Percentiles rank a stretch among this genome's conserved stretches.
Evolutionary conservation across 2,113 vertebrate genomes (phyloP).

Genomic region (Blennius ocellaris): DNA sequence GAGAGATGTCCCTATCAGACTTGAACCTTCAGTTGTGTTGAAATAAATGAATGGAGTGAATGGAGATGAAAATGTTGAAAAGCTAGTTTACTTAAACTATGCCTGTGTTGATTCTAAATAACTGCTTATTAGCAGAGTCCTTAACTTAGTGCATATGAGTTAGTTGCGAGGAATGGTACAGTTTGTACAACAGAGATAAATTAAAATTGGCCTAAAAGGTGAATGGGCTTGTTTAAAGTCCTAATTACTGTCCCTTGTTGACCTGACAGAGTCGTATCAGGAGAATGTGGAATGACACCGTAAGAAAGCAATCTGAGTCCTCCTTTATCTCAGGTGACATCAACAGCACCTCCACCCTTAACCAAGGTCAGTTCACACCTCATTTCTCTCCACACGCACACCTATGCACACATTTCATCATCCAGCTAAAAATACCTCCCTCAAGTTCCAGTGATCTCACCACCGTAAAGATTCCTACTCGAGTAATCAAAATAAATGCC

Average conservation of each 20-base stretch:
- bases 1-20: slow-evolving; percentile 13
- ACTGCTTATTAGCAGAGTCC: neutral
- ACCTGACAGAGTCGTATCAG: slow-evolving; percentile 97
- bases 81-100: slow-evolving; percentile 18
- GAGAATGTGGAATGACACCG: slow-evolving; percentile 99
- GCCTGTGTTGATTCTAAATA: slow-evolving; percentile 6
- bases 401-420: slow-evolving; percentile 74
- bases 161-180: slow-evolving; percentile 12
- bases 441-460: slow-evolving; percentile 46
- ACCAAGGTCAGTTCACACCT: slow-evolving; percentile 98
- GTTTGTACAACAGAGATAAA: slow-evolving; percentile 17
- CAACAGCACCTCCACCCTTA: slow-evolving; percentile 99
- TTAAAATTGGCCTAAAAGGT: slow-evolving; percentile 59
- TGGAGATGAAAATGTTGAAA: slow-evolving; percentile 25
- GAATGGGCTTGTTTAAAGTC: slow-evolving; percentile 64
- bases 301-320: slow-evolving; percentile 99
- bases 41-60: neutral
- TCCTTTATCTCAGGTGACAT: slow-evolving; percentile 99
- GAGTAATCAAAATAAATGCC: slow-evolving; percentile 57
- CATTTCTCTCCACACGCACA: slow-evolving; percentile 71
- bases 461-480: slow-evolving; percentile 21
- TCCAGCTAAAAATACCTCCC: slow-evolving; percentile 65
- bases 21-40: slow-evolving; percentile 7
- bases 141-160: slow-evolving; percentile 3
- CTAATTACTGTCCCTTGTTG: slow-evolving; percentile 83